Percentiles rank a stretch among this genome's conserved stretches.
Evolutionary conservation across 2,888 invertebrate species (phyloP).

Genomic region (Epinotia demarniana): DNA sequence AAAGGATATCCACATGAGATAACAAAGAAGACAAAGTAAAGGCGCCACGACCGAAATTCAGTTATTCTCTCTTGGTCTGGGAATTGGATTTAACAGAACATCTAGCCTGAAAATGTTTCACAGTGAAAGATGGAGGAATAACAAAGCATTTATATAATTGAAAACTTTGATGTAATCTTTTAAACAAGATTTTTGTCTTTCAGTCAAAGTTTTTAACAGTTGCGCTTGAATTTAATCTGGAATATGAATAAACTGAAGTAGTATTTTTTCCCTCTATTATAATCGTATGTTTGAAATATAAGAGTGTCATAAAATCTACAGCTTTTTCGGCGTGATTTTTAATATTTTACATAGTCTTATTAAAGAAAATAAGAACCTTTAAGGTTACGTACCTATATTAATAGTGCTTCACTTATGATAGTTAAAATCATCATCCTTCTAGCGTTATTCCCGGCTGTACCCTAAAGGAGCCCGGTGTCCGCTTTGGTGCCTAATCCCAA

Average conservation of each 20-base stretch:
- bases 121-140: background rate
- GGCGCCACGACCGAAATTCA: constrained; percentile 11
- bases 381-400: too few species aligned
- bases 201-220: background rate
- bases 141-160: constrained; percentile 15
- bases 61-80: background rate
- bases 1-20: constrained; percentile 14
- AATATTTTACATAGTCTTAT: background rate
- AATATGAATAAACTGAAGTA: background rate
- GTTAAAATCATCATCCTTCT: too few species aligned
- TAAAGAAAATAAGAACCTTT: too few species aligned
- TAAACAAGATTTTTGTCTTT: background rate
- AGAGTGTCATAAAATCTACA: background rate
- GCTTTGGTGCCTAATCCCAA: too few species aligned
- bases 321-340: background rate
- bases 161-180: background rate
- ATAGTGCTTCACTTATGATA: too few species aligned
- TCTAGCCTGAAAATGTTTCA: background rate
- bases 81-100: background rate
- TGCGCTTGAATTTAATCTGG: background rate
- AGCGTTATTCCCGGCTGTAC: too few species aligned
- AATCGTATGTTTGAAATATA: background rate
- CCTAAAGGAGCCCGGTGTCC: too few species aligned
- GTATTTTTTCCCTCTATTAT: background rate
- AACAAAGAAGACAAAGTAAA: constrained; percentile 23